These are phyloP conservation scores for Drosophila demipolita DNA, from an alignment of 2,888 invertebrate genomes.

Conservation along the genomic window DNA sequence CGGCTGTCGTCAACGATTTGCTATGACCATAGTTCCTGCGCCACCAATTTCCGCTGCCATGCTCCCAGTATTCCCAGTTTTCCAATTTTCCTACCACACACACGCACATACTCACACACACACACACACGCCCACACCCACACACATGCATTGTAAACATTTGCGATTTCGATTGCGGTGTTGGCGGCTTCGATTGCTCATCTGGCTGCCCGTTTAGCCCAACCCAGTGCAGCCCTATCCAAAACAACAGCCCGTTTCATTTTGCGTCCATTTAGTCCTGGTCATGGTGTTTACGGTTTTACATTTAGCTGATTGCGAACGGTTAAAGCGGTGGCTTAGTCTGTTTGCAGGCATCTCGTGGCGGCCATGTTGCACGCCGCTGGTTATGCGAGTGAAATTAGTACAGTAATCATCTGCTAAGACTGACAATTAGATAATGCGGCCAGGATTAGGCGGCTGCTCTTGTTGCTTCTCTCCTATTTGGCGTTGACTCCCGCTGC, in stretches of 20 bases:
- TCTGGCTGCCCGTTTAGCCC: conserved; percentile 20
- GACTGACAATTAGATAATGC: conserved; percentile 79
- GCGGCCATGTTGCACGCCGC: conserved; percentile 31
- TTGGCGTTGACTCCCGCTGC: conserved; percentile 20
- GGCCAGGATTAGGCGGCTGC: conserved; percentile 62
- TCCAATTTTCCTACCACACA: conserved; percentile 50
- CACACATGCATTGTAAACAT: conserved; percentile 40
- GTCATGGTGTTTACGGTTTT: conserved; percentile 71
- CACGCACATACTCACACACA: conserved; percentile 7
- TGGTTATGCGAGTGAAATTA: conserved; percentile 68
- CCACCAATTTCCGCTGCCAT: not conserved
- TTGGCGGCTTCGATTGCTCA: conserved; percentile 59
- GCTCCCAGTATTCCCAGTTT: conserved; percentile 29
- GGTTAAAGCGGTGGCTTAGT: conserved; percentile 63
- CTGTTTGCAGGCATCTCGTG: conserved; percentile 46
- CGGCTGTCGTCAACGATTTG: conserved; percentile 36
- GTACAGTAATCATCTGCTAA: conserved; percentile 77
- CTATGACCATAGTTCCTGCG: conserved; percentile 27
- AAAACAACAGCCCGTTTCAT: not conserved
- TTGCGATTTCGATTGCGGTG: conserved; percentile 60
- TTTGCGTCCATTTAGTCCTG: conserved; percentile 26
- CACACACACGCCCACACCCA: conserved; percentile 6
- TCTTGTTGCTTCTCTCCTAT: conserved; percentile 34
- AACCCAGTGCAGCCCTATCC: not conserved
- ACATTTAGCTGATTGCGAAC: conserved; percentile 73